phyloP scores from a whole-genome alignment of 2,113 vertebrate genomes.

The Sardina pilchardus region DNA sequence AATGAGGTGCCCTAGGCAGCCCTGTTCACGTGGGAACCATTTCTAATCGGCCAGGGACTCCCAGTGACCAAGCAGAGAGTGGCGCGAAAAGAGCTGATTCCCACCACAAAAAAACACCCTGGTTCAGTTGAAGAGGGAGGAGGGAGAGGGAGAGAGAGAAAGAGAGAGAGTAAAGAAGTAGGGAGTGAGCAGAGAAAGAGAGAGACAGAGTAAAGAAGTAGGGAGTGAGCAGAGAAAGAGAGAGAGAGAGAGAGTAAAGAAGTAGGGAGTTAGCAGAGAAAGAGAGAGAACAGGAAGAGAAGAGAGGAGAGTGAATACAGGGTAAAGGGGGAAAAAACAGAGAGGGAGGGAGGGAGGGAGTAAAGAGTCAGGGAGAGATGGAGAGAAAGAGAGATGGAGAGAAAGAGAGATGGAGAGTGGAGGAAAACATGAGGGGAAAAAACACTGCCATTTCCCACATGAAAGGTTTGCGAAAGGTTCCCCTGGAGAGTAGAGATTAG shows the following conservation, averaged over 20 bases:
- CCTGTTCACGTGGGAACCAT: slow-evolving; percentile 67
- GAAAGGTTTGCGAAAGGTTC: not conserved
- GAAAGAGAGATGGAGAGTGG: not conserved
- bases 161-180: not conserved
- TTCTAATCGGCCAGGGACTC: slow-evolving; percentile 29
- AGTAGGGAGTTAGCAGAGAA: not conserved
- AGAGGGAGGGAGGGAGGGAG: not conserved
- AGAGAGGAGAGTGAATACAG: no score
- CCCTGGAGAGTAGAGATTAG: not conserved
- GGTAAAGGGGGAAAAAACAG: no score
- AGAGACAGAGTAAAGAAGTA: not conserved
- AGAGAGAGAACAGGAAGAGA: not conserved
- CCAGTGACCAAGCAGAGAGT: not conserved
- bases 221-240: not conserved
- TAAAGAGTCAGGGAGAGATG: not conserved
- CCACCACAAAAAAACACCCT: not conserved
- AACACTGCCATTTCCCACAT: not conserved
- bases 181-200: not conserved
- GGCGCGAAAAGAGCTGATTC: slow-evolving; percentile 45
- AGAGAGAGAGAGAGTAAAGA: not conserved
- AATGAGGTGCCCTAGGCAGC: slow-evolving; percentile 42
- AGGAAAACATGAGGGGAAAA: not conserved
- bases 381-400: not conserved
- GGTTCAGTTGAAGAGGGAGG: no score
- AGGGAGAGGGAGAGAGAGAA: not conserved